Evolutionary conservation across 2,113 vertebrate species (phyloP).

Genomic region (Tenrec ecaudatus): DNA sequence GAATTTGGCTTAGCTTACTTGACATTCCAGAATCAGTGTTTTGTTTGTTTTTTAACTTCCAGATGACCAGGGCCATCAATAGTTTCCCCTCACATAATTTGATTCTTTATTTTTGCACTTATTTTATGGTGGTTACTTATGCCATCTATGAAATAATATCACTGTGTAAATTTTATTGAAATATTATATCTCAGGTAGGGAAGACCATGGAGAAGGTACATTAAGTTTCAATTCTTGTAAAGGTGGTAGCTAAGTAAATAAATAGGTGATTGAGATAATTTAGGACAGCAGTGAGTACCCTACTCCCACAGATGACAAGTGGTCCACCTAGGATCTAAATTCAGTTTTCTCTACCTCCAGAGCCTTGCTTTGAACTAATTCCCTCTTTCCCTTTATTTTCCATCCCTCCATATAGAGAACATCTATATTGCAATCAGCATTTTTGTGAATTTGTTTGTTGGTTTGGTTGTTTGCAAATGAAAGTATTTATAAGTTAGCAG

Average conservation of each 20-base stretch:
- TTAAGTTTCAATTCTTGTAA: not conserved
- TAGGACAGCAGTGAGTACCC: not conserved
- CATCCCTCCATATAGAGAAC: not conserved
- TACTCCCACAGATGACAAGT: not conserved
- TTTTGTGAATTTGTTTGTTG: not conserved
- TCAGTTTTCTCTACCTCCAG: not conserved
- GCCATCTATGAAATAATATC: not conserved
- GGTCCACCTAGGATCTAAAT: not conserved
- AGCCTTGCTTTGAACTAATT: not conserved
- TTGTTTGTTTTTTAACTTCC: not conserved
- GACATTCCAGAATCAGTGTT: not conserved
- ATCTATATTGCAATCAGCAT: not conserved
- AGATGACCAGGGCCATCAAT: not conserved
- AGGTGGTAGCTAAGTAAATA: not conserved
- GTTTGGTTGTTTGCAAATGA: not conserved
- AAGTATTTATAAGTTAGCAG: not conserved
- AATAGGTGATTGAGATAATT: not conserved
- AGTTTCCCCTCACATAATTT: not conserved
- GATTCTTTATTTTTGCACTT: not conserved
- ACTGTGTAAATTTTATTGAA: not conserved
- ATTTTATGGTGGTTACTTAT: not conserved
- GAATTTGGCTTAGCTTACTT: not conserved
- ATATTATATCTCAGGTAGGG: not conserved
- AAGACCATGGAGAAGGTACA: not conserved
- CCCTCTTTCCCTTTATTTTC: rapidly evolving